Percentiles rank a stretch among this genome's conserved stretches.
These are phyloP conservation scores for Schrankia costaestrigalis DNA, from an alignment of 2,888 invertebrate species.

Conservation along the genomic window DNA sequence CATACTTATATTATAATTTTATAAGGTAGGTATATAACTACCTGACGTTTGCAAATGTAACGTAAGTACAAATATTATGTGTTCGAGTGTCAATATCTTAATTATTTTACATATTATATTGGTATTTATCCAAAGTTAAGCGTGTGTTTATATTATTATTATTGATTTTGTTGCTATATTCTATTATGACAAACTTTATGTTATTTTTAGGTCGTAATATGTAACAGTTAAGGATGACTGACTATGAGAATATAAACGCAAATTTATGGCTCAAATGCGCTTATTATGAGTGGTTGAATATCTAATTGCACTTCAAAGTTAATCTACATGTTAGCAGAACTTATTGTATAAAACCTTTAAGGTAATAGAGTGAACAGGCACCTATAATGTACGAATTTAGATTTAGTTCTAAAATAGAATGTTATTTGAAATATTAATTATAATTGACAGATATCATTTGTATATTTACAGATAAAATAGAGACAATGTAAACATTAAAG, in stretches of 20 bases:
- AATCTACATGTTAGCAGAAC: too few relatives aligned
- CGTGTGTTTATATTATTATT: conserved; percentile 73
- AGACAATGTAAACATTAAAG: conserved; percentile 36
- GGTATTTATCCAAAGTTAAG: conserved; percentile 76
- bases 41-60: conserved; percentile 65
- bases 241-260: conserved; percentile 47
- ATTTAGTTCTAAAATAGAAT: conserved; percentile 9
- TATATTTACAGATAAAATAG: conserved; percentile 14
- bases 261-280: conserved; percentile 14
- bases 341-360: conserved; percentile 12
- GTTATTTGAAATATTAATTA: conserved; percentile 2
- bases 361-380: conserved; percentile 7
- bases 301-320: conserved; percentile 6
- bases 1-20: conserved; percentile 46
- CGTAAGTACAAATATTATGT: conserved; percentile 77
- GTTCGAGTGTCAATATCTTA: conserved; percentile 74
- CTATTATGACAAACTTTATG: conserved; percentile 67
- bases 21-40: conserved; percentile 50
- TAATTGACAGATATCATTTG: conserved; percentile 14
- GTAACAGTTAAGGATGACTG: conserved; percentile 44
- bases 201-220: conserved; percentile 48
- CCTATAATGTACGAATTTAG: conserved; percentile 4
- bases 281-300: conserved; percentile 6
- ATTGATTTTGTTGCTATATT: conserved; percentile 75
- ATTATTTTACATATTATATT: conserved; percentile 65